phyloP scores from a whole-genome alignment of 2,797 vertebrate species.

The Gadopsis marmoratus region DNA sequence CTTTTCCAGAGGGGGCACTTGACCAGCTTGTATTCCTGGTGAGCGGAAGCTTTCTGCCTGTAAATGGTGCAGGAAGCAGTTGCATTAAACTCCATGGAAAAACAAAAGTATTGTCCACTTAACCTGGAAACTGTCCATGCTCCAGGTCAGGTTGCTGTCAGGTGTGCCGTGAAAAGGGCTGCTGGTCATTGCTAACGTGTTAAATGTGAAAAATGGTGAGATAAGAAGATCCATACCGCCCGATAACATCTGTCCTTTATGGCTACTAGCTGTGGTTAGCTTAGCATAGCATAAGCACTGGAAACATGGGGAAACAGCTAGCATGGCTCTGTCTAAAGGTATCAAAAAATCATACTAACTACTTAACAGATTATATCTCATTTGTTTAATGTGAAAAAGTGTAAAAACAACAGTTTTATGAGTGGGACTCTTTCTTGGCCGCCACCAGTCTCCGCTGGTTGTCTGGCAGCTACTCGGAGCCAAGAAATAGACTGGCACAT shows the following conservation, averaged over 20 bases:
- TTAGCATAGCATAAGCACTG: neutral
- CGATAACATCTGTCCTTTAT: neutral
- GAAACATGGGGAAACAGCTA: no score
- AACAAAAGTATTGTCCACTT: neutral
- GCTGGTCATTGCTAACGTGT: neutral
- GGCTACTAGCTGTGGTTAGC: neutral
- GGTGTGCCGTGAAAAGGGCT: slow-evolving; percentile 1
- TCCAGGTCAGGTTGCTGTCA: neutral
- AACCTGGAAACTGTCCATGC: neutral
- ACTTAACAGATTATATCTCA: no score
- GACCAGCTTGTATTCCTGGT: neutral
- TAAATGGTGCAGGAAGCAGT: neutral
- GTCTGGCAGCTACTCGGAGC: neutral
- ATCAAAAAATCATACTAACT: no score
- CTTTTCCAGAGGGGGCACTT: neutral
- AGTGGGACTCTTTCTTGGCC: neutral
- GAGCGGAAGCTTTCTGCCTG: neutral
- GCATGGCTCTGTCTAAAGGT: neutral
- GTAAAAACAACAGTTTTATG: no score
- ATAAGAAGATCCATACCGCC: neutral
- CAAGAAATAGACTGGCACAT: neutral
- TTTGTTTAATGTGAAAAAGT: no score
- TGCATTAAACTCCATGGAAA: neutral
- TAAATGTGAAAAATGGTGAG: neutral
- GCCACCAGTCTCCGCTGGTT: neutral